A percentile compares a stretch with the other conserved stretches of the same genome.
These are phyloP conservation scores for Dynastes maya DNA, from an alignment of 2,888 invertebrate species.

Conservation along the genomic window DNA sequence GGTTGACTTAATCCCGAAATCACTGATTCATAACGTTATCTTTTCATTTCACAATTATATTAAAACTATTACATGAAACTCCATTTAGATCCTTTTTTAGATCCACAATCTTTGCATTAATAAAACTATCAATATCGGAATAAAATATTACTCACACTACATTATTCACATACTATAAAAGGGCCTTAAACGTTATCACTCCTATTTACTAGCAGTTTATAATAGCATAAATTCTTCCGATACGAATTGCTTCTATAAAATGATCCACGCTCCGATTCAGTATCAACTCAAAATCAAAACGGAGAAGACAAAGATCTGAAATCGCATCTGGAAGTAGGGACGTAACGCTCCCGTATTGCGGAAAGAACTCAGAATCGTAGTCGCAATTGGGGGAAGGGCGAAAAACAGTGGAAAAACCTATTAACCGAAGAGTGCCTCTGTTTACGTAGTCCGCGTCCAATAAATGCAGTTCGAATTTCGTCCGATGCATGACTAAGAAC, in stretches of 20 bases:
- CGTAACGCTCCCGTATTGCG: not conserved
- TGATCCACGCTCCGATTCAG: not conserved
- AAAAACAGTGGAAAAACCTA: conserved; percentile 30
- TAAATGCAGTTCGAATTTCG: not conserved
- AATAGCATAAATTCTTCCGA: conserved; percentile 7
- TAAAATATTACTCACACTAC: too few species aligned
- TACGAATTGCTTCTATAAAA: conserved; percentile 4
- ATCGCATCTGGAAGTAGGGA: not conserved
- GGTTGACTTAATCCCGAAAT: too few species aligned
- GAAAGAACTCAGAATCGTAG: not conserved
- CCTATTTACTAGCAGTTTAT: not conserved
- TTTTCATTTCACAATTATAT: too few species aligned
- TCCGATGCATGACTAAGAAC: conserved; percentile 23
- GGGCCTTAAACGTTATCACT: not conserved
- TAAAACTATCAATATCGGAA: too few species aligned
- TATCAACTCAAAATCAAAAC: conserved; percentile 26
- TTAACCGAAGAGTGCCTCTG: not conserved
- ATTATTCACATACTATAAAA: not conserved
- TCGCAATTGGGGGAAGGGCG: not conserved
- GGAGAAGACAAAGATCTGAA: not conserved
- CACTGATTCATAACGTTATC: too few species aligned
- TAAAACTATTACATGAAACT: too few species aligned
- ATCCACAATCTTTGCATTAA: too few species aligned
- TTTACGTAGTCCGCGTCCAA: not conserved
- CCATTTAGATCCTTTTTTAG: too few species aligned